A percentile compares a stretch with the other conserved stretches of the same genome.
Conservation (phyloP, 2,113 vertebrate species). For the Phaethon lepturus region DNA sequence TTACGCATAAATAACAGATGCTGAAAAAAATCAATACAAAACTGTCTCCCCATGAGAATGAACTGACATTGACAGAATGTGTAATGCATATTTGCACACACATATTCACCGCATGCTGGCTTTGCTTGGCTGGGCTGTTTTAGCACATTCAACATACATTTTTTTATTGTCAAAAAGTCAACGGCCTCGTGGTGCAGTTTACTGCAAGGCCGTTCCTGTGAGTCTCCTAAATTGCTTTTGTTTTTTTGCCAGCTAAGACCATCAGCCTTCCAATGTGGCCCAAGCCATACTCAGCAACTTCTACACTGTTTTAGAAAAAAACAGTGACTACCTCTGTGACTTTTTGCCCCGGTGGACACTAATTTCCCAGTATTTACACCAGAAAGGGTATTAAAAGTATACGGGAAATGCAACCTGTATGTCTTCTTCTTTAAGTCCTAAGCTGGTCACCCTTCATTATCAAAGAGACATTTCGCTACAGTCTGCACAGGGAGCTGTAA, state of each 20-base stretch:
- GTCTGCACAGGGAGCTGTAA: background rate
- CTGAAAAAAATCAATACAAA: background rate
- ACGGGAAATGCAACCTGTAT: background rate
- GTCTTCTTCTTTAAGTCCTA: background rate
- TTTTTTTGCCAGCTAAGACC: background rate
- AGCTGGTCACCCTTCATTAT: background rate
- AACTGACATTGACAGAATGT: background rate
- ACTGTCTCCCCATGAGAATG: background rate
- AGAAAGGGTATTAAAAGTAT: background rate
- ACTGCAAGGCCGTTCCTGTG: rapidly evolving
- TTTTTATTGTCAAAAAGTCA: background rate
- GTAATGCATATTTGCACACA: background rate
- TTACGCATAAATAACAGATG: background rate
- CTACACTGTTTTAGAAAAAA: background rate
- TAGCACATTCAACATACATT: background rate
- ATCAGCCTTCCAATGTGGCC: background rate
- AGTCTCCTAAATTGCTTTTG: background rate
- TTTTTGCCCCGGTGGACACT: background rate
- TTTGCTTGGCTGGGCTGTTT: background rate
- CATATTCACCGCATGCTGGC: background rate
- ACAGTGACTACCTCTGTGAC: background rate
- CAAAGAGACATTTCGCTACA: background rate
- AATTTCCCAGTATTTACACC: background rate
- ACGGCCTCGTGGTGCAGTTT: background rate
- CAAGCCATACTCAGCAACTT: background rate